Evolutionary conservation across 2,888 invertebrate genomes (phyloP), one percentile per base, ranked within the genome.

Genomic region (Coremacera marginata): DNA sequence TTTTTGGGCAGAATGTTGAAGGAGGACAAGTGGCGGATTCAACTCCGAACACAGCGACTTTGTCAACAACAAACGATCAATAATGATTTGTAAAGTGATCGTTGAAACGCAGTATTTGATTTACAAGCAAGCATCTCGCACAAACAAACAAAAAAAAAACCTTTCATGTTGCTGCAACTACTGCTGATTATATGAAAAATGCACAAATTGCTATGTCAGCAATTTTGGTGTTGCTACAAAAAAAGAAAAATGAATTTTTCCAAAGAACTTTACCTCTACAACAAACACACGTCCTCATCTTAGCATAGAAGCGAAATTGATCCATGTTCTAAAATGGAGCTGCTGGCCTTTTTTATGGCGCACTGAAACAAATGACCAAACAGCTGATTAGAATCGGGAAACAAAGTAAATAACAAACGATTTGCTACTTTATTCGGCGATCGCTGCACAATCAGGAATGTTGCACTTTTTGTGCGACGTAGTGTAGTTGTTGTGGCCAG

Each of bases 321-420:
- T 70, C 31, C 31, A 31, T 55, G 63, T 31, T 37, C 73, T 31
- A 68, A 62, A 55, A 51, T 68, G 68, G 60, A 7, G 70, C 68
- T 75, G 37, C 57, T 63, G 51, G 14, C n/a, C 22, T 31, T 68
- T 57, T 71, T 62, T 76, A 73, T 70, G 73, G 76, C 70, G 34
- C 31, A 7, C 49, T 25, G 51, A 62, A 65, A 71, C 68, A 67
- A 75, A 75, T 75, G 67, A 68, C 75, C 68, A 57, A 65, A 52
- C 31, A 55, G 75, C 52, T 73, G 78, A 78, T 78, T 75, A 75
- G 78, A 75, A 78, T 78, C 78, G 51, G 31, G 22, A n/a, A n/a
- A n/a, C 55, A 34, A 44, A 44, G 44, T 3, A 44, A 44, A 60
- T 27, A 3, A 52, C 34, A 3, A 51, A 16, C 14, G 51, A 1